Evolutionary conservation across 2,797 vertebrate species (phyloP), one percentile per base, ranked within the genome.

Genomic region (Peromyscus eremicus): DNA sequence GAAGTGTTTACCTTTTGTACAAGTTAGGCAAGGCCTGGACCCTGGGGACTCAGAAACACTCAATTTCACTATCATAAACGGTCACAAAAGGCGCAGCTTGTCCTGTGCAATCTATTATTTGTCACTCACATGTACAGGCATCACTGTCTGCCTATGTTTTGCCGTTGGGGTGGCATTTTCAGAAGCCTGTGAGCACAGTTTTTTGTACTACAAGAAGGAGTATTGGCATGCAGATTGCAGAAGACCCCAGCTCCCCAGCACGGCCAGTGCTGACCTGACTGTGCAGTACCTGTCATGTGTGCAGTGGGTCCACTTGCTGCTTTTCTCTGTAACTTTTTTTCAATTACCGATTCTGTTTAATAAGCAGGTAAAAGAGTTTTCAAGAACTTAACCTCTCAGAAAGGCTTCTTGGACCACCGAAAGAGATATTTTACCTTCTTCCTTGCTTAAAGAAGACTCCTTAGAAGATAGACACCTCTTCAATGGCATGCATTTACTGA

Each of bases 361-460:
- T 85, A 96, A 93, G n/a, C 11, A 57, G 34, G 29, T 89, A 88
- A 55, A 96, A 96, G 7, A 11, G 73, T 43, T 90, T 93, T 68
- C 49, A 95, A 6, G 46, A 82, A 94, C 79, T 79, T 85, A 93
- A 12, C 9, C 40, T 82, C 40, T n/a, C n/a, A 92, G 52, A 73
- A 89, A 93, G 66, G 16, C 34, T 88, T 73, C n/a, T 91, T 82
- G 46, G 19, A 57, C 62, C 60, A 12, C 62, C 46, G 13, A n/a
- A 21, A 94, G 27, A n/a, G 62, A 89, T 27, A 6, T 43, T 60
- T 92, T 43, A n/a, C 64, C 17, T 89, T 62, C 49, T 91, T 89
- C 2, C n/a, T 83, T 52, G 66, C 43, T 80, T 84, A 1, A 92
- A n/a, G 25, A 83, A 77, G 11, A 13, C 16, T 82, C 21, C 14